phyloP scores from a whole-genome alignment of 2,797 vertebrate species.

The Cichlasoma orientale region DNA sequence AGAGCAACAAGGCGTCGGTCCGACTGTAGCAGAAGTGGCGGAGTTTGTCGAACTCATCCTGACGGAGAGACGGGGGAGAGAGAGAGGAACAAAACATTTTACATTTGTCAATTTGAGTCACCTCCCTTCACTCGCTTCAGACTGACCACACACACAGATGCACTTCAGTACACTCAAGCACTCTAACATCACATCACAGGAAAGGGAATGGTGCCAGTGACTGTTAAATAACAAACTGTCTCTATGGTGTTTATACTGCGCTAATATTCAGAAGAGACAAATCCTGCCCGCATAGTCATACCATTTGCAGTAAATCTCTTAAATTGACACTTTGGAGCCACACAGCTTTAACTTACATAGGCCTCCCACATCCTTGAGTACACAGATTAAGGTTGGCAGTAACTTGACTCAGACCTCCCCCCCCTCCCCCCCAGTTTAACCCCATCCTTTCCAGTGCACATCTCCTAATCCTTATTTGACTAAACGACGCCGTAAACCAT shows the following conservation, averaged over 20 bases:
- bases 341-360: constrained; percentile 58
- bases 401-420: constrained; percentile 53
- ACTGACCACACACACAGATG: constrained; percentile 8
- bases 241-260: constrained; percentile 37
- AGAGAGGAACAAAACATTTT: neutral
- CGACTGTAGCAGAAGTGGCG: constrained; percentile 88
- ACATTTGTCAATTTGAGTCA: neutral
- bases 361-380: constrained; percentile 67
- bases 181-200: neutral
- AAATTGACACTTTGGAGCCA: constrained; percentile 66
- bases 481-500: neutral
- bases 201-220: constrained; percentile 6
- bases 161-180: neutral
- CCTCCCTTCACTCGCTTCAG: neutral
- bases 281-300: constrained; percentile 44
- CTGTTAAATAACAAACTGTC: constrained; percentile 22
- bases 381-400: constrained; percentile 63
- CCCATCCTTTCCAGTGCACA: constrained; percentile 21
- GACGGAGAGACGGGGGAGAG: constrained; percentile 37
- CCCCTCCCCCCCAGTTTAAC: constrained; percentile 50
- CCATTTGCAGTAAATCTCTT: constrained; percentile 54
- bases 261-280: constrained; percentile 20
- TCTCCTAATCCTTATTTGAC: constrained; percentile 26
- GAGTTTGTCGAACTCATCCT: constrained; percentile 89
- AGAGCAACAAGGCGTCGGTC: constrained; percentile 86